Base-by-base conservation (phyloP, 2,888 invertebrate genomes). In the Drosophila mercatorum region DNA sequence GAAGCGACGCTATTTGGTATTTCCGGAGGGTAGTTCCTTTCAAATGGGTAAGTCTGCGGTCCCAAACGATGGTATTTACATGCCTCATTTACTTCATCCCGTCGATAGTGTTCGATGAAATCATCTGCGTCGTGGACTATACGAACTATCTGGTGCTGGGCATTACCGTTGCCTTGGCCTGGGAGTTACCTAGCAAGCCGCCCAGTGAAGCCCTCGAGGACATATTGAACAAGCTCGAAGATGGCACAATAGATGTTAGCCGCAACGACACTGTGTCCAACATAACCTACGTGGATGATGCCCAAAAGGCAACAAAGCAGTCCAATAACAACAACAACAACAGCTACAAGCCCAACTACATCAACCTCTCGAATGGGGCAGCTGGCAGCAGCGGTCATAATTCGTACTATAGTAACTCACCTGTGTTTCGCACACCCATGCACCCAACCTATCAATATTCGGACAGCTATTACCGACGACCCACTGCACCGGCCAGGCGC, bases 131-230 rank as follows among this genome's bases (percentile, higher is more conserved):
- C 41, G 92, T 92, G n/a, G 93, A 93, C 68, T 90, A 89, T 46
- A 92, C 92, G 5, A 92, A 93, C 74, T 92, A 93, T 66, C 94
- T 96, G 72, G 94, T 96, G 11, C 93, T 95, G 83, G 96, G 96
- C 0, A 94, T 95, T 56, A 97, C 96, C 0, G 96, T 96, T 1
- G 96, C 96, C 0, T 92, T 97, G 81, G 96, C 97, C 3, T 97
- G 95, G 94, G 95, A 96, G 85, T 91, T 97, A 49, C 97, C 97
- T 0, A 95, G 95, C 75, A 95, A 95, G 72, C 95, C 93, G 5
- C 92, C 93, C 6, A 92, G 92, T 70, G 93, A 92, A 75, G 87
- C 91, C 34, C 61, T 92, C 0, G 85, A 90, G 22, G 90, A 92
- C 67, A 62, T 93, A 2, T 65, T 79, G 11, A 80, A 83, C 12